Conservation (phyloP, 2,888 invertebrate species). For the Macaria notata region DNA sequence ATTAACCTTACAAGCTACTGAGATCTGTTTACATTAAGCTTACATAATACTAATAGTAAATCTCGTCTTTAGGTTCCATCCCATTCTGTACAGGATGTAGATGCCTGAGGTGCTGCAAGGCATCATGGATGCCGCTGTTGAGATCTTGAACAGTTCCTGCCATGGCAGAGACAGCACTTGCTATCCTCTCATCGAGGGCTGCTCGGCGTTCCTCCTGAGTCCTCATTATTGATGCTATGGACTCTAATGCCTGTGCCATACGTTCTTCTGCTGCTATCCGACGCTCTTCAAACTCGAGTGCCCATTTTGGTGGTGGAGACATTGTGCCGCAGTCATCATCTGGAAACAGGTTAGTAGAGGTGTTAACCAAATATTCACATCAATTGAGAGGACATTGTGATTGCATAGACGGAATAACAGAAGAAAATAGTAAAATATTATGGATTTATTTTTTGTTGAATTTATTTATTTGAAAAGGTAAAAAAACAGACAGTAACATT, state of each 20-base stretch:
- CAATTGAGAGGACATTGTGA: no score
- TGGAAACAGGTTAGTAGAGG: constrained; percentile 36
- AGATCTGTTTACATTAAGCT: constrained; percentile 15
- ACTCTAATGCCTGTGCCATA: constrained; percentile 62
- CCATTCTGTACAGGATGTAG: constrained; percentile 47
- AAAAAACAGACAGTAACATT: no score
- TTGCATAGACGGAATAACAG: no score
- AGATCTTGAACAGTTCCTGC: constrained; percentile 64
- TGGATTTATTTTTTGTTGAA: no score
- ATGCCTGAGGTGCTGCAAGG: constrained; percentile 53
- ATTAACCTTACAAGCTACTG: neutral
- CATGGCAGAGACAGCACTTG: constrained; percentile 56
- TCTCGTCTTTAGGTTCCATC: constrained; percentile 50
- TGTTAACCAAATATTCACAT: neutral
- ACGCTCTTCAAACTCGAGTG: constrained; percentile 63
- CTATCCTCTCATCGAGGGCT: constrained; percentile 56
- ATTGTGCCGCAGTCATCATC: constrained; percentile 43
- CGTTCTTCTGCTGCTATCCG: constrained; percentile 66
- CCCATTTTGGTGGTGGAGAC: constrained; percentile 70
- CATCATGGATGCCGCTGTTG: constrained; percentile 59
- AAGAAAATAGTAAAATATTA: no score
- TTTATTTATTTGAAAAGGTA: no score
- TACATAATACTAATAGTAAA: constrained; percentile 37
- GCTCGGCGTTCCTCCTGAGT: constrained; percentile 58
- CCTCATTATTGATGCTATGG: constrained; percentile 58